phyloP scores from a whole-genome alignment of 2,113 vertebrate genomes.

The Platysteira castanea region DNA sequence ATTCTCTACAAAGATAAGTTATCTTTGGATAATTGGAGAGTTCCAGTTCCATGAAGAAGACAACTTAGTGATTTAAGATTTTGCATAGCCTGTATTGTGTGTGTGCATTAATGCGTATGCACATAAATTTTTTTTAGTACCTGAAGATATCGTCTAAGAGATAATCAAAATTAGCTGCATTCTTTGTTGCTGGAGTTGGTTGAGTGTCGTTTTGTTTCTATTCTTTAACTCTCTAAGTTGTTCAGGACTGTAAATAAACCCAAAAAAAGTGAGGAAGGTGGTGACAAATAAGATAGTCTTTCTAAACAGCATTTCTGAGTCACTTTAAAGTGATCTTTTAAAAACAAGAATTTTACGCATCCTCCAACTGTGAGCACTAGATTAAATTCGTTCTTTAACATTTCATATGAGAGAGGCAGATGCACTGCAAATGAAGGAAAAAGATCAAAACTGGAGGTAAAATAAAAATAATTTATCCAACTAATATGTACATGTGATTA shows the following conservation, averaged over 20 bases:
- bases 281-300: not conserved
- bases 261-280: not conserved
- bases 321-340: not conserved
- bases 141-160: not conserved
- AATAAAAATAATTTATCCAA: slow-evolving; percentile 17
- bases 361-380: not conserved
- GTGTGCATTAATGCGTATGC: not conserved
- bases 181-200: not conserved
- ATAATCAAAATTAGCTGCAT: not conserved
- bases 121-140: not conserved
- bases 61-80: not conserved
- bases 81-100: not conserved
- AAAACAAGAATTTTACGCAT: not conserved
- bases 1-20: not conserved
- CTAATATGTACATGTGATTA: not conserved
- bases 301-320: not conserved
- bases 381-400: not conserved
- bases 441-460: slow-evolving; percentile 20
- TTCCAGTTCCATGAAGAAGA: not conserved
- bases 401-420: not conserved
- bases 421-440: not conserved
- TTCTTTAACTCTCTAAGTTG: not conserved
- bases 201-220: not conserved
- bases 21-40: not conserved
- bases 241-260: not conserved